A percentile compares a stretch with the other conserved stretches of the same genome.
Conservation (phyloP, 2,113 vertebrate genomes). For the Entosphenus tridentatus region DNA sequence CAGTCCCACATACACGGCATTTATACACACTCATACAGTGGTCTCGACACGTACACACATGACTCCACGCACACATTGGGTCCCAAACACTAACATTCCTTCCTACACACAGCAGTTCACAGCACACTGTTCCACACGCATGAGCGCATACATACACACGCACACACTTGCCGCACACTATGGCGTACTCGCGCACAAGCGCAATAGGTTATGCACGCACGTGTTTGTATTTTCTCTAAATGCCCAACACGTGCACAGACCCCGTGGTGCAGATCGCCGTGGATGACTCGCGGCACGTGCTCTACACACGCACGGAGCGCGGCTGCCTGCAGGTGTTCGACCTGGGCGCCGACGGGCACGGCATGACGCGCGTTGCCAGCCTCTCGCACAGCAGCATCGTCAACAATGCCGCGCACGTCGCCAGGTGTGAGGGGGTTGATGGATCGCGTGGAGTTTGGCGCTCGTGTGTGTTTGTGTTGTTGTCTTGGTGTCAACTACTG, state of each 20-base stretch:
- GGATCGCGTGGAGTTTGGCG: neutral
- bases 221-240: neutral
- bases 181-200: neutral
- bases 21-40: neutral
- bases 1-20: neutral
- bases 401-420: slow-evolving; percentile 64
- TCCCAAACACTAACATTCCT: neutral
- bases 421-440: slow-evolving; percentile 31
- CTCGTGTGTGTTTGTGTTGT: neutral
- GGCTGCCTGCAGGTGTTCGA: slow-evolving; percentile 84
- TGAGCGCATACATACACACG: neutral
- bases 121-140: neutral
- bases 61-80: neutral
- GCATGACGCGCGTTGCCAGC: slow-evolving; percentile 70
- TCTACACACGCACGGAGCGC: slow-evolving; percentile 80
- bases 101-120: neutral
- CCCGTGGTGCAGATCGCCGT: slow-evolving; percentile 79
- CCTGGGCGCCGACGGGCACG: slow-evolving; percentile 58
- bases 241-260: slow-evolving; percentile 24
- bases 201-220: neutral
- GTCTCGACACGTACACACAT: neutral
- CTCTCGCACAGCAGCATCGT: slow-evolving; percentile 72
- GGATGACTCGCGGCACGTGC: slow-evolving; percentile 66
- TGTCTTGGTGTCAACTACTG: neutral
- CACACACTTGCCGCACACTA: neutral